Base-by-base conservation (phyloP, 64 coral and sea anemone species). In the Montipora sp. region DNA sequence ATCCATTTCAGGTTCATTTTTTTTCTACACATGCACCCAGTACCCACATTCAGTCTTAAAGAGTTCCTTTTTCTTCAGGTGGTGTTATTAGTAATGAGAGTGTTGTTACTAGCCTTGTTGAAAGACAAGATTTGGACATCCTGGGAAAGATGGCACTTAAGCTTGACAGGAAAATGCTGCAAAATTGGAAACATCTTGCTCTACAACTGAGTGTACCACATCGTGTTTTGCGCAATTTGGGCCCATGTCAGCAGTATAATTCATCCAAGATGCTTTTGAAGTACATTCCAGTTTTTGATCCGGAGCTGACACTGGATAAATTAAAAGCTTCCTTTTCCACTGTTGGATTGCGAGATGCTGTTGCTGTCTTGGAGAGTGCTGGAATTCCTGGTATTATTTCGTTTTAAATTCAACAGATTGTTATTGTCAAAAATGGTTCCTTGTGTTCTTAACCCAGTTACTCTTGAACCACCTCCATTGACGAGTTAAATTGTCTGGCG, bases 201-300 rank as follows among this genome's bases (percentile, higher is more conserved):
- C 24, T 80, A 16, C 92, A 90, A 74, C 83, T 97, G 16, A 80
- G 79, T 9, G 90, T 97, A 20, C 95, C 95, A 48, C 90, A 84
- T 15, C 90, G 90, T 47, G 91, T 97, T 45, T 92, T 94, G 16
- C 60, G 92, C 23, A 94, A 97, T 82, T 91, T 97, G 75, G 92
- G 92, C 13, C 72, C 95, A 53, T 77, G 77, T 5, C 89, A 97
- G 8, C 50, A 80, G 82, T 89, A 97, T 63, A 94, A 97, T 80
- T 81, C 95, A 7, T 71, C 95, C 10, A 63, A 92, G 24, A 73
- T 94, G 80, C 65, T 97, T 69, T 86, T 97, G 22, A 97, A 92
- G 75, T 94, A 92, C 60, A 89, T 97, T 48, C 95, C 95, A 68
- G 94, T 91, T 74, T 94, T 91, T 92, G 95, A 97, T 36, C 95